These are phyloP conservation scores for Eretmocerus hayati DNA, from an alignment of 2,888 invertebrate species.

Conservation along the genomic window DNA sequence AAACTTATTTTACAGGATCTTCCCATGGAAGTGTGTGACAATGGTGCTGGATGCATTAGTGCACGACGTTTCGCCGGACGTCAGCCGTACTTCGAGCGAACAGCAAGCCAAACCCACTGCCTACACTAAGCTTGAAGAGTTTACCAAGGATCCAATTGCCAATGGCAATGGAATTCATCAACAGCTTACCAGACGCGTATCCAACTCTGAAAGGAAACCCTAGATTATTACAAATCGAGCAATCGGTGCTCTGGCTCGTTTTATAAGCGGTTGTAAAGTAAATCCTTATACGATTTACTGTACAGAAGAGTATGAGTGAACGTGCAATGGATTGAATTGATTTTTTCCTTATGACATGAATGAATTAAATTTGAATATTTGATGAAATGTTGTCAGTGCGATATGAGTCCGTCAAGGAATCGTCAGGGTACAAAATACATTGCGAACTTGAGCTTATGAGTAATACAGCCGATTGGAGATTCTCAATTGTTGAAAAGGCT, in stretches of 20 bases:
- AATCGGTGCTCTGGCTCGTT: background rate
- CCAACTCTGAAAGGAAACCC: conserved; percentile 44
- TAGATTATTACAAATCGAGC: conserved; percentile 24
- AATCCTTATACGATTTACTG: no score
- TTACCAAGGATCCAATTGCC: conserved; percentile 10
- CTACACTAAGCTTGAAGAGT: background rate
- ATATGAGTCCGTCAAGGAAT: no score
- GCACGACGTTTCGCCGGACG: conserved; percentile 56
- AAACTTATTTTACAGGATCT: conserved; percentile 54
- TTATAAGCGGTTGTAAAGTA: background rate
- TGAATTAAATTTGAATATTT: no score
- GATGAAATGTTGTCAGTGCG: no score
- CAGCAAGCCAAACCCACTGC: no score
- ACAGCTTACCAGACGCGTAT: conserved; percentile 40
- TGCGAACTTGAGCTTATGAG: no score
- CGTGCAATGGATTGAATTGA: no score
- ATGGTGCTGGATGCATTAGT: conserved; percentile 62
- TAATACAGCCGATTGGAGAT: no score
- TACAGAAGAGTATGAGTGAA: no score
- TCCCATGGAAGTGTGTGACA: conserved; percentile 65
- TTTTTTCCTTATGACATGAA: no score
- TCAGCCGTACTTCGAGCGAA: background rate
- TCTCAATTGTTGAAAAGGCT: no score
- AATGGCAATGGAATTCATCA: conserved; percentile 33
- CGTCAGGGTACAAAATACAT: no score